Evolutionary conservation across 2,797 vertebrate species (phyloP).

Genomic region (Ptychobarbus kaznakovi): DNA sequence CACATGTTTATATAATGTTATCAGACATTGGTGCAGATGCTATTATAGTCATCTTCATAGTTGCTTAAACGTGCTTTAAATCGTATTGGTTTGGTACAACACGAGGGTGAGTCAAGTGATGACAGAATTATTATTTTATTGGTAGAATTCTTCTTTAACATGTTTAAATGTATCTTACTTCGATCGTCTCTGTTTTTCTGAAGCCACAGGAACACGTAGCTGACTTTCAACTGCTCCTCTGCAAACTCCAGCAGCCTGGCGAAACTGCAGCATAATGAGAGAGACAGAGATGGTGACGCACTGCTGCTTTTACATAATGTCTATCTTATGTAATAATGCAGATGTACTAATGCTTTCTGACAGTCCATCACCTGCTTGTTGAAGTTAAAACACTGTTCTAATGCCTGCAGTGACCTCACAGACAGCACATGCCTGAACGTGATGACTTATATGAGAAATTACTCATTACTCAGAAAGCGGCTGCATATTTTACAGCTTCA

Average conservation of each 20-base stretch:
- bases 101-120: neutral
- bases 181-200: conserved; percentile 93
- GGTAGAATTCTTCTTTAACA: neutral
- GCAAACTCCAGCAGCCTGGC: conserved; percentile 93
- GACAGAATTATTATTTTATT: neutral
- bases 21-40: neutral
- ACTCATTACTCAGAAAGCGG: neutral
- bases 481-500: neutral
- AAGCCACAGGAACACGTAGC: conserved; percentile 95
- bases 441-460: conserved; percentile 1
- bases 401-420: neutral
- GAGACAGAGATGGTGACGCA: conserved; percentile 60
- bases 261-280: conserved; percentile 79
- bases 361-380: conserved; percentile 12
- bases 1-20: neutral
- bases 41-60: neutral
- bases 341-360: conserved; percentile 53
- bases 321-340: conserved; percentile 73
- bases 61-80: neutral
- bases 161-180: conserved; percentile 78
- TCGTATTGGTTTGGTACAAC: neutral
- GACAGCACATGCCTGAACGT: neutral
- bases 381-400: conserved; percentile 24
- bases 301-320: conserved; percentile 67
- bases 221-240: conserved; percentile 96